phyloP scores from a whole-genome alignment of 2,113 vertebrate genomes.

The Ibidorhyncha struthersii region DNA sequence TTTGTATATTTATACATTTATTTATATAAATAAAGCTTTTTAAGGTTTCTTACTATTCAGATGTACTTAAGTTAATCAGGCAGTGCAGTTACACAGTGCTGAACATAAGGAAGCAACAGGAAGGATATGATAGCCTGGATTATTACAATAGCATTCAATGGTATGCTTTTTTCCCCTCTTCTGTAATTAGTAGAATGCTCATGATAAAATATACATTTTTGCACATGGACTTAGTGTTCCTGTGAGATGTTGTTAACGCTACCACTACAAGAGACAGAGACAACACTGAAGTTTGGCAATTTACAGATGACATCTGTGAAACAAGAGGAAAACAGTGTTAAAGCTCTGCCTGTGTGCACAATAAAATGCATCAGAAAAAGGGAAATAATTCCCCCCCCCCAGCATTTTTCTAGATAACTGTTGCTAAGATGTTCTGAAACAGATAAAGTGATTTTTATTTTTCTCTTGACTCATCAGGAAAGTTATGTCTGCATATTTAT shows the following conservation, averaged over 20 bases:
- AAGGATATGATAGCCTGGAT: neutral
- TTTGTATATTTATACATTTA: neutral
- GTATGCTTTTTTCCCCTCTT: rapidly evolving
- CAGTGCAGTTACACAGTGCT: neutral
- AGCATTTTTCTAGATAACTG: neutral
- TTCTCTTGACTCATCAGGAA: neutral
- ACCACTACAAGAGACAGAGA: neutral
- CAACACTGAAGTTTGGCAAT: neutral
- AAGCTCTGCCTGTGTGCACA: neutral
- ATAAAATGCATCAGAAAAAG: neutral
- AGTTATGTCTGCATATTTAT: neutral
- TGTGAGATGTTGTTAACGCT: neutral
- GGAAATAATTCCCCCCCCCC: neutral
- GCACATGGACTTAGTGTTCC: neutral
- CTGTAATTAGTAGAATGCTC: neutral
- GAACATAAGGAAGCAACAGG: neutral
- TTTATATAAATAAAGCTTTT: neutral
- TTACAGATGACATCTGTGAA: neutral
- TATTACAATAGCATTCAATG: neutral
- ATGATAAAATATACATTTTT: neutral
- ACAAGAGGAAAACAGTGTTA: neutral
- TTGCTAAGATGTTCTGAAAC: neutral
- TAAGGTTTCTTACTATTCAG: neutral
- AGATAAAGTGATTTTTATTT: neutral
- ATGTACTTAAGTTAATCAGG: neutral